These are phyloP conservation scores for Empidonax alnorum DNA, from an alignment of 2,113 vertebrate species.

Conservation along the genomic window DNA sequence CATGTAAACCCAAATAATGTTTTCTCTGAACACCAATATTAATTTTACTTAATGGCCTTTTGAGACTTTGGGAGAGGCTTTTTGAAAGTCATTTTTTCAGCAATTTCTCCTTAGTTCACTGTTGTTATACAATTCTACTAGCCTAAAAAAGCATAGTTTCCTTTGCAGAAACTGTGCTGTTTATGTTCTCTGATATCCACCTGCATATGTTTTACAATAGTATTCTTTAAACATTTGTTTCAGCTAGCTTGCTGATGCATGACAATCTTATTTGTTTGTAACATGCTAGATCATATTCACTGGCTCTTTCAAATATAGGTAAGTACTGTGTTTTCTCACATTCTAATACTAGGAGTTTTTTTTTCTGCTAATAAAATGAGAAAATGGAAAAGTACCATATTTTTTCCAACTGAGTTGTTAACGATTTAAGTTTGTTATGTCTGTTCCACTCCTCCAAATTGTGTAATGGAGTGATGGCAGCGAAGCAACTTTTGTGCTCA, in stretches of 20 bases:
- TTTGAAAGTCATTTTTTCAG: background rate
- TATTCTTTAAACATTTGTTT: background rate
- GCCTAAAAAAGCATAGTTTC: background rate
- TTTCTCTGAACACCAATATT: background rate
- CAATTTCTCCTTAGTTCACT: background rate
- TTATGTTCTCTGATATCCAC: background rate
- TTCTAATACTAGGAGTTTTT: background rate
- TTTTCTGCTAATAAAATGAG: background rate
- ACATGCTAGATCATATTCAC: background rate
- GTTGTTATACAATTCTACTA: background rate
- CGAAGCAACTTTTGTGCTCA: background rate
- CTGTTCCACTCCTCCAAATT: background rate
- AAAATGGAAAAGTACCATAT: background rate
- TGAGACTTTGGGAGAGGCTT: background rate
- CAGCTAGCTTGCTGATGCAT: background rate
- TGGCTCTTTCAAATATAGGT: background rate
- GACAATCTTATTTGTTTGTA: background rate
- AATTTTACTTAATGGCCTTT: background rate
- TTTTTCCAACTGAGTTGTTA: background rate
- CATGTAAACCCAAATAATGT: background rate
- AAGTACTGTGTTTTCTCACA: background rate
- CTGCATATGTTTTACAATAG: background rate
- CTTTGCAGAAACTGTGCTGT: conserved; percentile 1
- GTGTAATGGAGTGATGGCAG: background rate
- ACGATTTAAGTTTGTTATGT: background rate